Percentiles rank a stretch among this genome's conserved stretches.
Evolutionary conservation across 2,888 invertebrate species (phyloP).

Genomic region (Cheilosia urbana): DNA sequence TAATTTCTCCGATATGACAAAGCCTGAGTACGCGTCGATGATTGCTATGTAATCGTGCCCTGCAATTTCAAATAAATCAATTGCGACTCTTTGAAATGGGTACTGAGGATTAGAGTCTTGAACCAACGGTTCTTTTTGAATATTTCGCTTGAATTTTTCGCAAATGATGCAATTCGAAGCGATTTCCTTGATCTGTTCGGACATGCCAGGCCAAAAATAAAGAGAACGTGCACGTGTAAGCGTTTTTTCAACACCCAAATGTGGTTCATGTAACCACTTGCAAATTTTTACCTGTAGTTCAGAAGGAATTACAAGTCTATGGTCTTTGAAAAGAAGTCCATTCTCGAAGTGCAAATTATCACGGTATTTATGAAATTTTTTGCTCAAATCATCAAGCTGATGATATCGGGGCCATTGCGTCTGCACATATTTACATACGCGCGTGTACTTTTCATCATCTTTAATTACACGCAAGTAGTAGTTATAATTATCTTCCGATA

Average conservation of each 20-base stretch:
- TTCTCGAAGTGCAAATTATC: slow-evolving; percentile 36
- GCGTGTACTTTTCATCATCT: slow-evolving; percentile 28
- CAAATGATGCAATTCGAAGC: slow-evolving; percentile 21
- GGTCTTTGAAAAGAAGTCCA: slow-evolving; percentile 30
- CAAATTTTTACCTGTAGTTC: slow-evolving; percentile 59
- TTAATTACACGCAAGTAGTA: slow-evolving; percentile 23
- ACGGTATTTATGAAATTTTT: slow-evolving; percentile 41
- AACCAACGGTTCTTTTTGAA: slow-evolving; percentile 22
- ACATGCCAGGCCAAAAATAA: slow-evolving; percentile 79
- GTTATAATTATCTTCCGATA: slow-evolving; percentile 55
- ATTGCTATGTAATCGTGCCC: not conserved
- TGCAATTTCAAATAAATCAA: not conserved
- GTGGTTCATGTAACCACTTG: slow-evolving; percentile 77
- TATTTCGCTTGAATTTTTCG: slow-evolving; percentile 43
- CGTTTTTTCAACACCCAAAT: slow-evolving; percentile 78
- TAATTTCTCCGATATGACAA: slow-evolving; percentile 17
- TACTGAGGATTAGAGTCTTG: slow-evolving; percentile 7
- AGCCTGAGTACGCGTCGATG: too few relatives aligned
- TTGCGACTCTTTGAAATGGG: slow-evolving; percentile 20
- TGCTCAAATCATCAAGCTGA: slow-evolving; percentile 42
- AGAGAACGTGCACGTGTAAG: slow-evolving; percentile 75
- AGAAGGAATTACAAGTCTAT: slow-evolving; percentile 62
- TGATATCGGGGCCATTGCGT: slow-evolving; percentile 37
- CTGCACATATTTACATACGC: slow-evolving; percentile 19
- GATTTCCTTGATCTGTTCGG: slow-evolving; percentile 76